Evolutionary conservation across 2,797 vertebrate genomes (phyloP), one percentile per base, ranked within the genome.

Genomic region (Anguilla megastoma): DNA sequence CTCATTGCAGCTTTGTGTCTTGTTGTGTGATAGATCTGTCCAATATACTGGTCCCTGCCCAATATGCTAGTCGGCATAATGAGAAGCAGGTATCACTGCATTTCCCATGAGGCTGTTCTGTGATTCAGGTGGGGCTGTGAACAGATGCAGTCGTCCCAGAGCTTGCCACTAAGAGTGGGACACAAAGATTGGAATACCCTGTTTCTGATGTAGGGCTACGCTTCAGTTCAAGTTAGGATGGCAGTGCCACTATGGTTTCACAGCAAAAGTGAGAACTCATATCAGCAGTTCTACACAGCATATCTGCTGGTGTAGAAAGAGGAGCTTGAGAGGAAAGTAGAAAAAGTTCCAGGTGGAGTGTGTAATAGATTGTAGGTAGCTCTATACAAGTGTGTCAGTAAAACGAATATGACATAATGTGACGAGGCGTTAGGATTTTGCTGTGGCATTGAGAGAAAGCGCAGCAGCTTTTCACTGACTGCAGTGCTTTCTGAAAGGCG

Each of bases 1-100:
- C 48, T 89, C 82, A 80, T 82, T 87, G 88, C 91, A 87, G 88
- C 21, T 88, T 88, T 88, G 88, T 90, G 88, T 90, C 88, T 86
- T 87, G 82, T 71, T 14, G 56, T 89, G 88, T 85, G 89, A 91
- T 86, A 84, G 84, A 82, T 71, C 21, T 18, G 18, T 87, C 83
- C 88, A 88, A 88, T 88, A 85, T 60, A 12, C 71, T 88, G 52
- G 27, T 56, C 66, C 27, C 18, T 56, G 12, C 66, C 41, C 74
- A 14, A 86, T 21, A 60, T 24, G 0, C 21, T 4, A 60, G 58
- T 60, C 48, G 16, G 56, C 84, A 76, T 86, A 90, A 89, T 56
- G 83, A 66, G 69, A 89, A 89, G 50, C 88, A 89, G 89, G 87
- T 74, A 52, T 88, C 50, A 27, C 12, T 33, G n/a, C 27, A 45